Conservation (phyloP, 2,113 vertebrate genomes). For the Tachuris rubrigastra region DNA sequence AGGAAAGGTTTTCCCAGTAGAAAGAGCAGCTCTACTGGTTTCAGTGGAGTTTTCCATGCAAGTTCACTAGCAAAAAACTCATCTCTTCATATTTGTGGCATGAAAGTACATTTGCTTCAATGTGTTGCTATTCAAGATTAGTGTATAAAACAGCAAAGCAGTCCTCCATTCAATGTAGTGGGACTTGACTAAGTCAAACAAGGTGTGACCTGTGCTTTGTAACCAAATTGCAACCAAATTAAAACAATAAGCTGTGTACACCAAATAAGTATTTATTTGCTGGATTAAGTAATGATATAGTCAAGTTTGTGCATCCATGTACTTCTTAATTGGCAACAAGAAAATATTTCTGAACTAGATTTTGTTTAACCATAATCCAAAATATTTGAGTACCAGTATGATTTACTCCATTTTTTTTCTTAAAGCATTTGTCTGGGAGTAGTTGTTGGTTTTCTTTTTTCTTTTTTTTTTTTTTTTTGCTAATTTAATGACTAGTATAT, state of each 20-base stretch:
- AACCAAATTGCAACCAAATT: not conserved
- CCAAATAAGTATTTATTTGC: not conserved
- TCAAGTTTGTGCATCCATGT: not conserved
- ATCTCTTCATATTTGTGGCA: not conserved
- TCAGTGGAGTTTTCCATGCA: not conserved
- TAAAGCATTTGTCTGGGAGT: not conserved
- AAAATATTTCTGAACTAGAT: not conserved
- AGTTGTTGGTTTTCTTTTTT: not conserved
- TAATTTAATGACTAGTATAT: not conserved
- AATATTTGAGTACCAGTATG: not conserved
- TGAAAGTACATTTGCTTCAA: not conserved
- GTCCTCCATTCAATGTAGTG: not conserved
- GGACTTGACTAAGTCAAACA: not conserved
- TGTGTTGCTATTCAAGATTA: not conserved
- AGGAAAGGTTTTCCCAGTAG: not conserved
- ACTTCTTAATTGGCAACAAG: not conserved
- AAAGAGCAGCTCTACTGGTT: not conserved
- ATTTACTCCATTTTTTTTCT: not conserved
- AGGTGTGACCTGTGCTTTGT: not conserved
- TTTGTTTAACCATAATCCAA: not conserved
- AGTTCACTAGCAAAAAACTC: not conserved
- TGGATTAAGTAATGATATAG: not conserved
- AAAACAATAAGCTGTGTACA: not conserved
- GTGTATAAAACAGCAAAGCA: not conserved
- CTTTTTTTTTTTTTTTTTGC: fast-evolving